Evolutionary conservation across 2,888 invertebrate genomes (phyloP), one percentile per base, ranked within the genome.

Genomic region (Scaptomyza flava): DNA sequence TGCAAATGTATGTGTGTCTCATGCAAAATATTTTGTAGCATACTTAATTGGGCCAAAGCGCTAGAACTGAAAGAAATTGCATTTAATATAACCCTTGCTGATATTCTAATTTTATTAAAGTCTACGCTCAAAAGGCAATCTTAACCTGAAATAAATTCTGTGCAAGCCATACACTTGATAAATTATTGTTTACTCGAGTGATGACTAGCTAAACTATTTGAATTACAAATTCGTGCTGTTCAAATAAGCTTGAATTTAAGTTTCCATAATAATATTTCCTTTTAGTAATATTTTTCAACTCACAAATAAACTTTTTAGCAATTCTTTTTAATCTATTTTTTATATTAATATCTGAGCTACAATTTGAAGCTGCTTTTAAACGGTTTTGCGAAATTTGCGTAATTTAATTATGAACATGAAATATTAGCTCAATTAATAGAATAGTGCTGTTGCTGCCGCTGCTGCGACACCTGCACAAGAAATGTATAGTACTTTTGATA

Each of bases 401-500:
- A 7, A n/a, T 23, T 23, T 33, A 8, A 20, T 23, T 14, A 54
- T 33, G 20, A 12, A 12, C 8, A 31, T 43, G n/a, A 50, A 63
- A 31, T 36, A 7, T 20, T 17, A 6, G 14, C 11, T 42, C 20
- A 5, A 42, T 62, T 27, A 45, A 12, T 31, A 11, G 5, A 51
- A 61, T 62, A 69, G 17, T 17, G 17, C 8, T 14, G 47, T 27
- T 46, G 33, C 38, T 66, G 33, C 62, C 11, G 47, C 42, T 46
- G 41, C 43, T 58, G 41, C 43, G 58, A 46, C 73, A 73, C 70
- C 62, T 74, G 73, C 47, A 12, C 7, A 12, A 4, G n/a, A 30
- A 51, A 48, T 38, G 33, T 17, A 27, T 31, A 33, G 48, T n/a
- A 33, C 34, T 14, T 48, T 23, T 20, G 23, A 48, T 46, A 45